phyloP scores from a whole-genome alignment of 2,113 vertebrate genomes.

The Eonycteris spelaea region DNA sequence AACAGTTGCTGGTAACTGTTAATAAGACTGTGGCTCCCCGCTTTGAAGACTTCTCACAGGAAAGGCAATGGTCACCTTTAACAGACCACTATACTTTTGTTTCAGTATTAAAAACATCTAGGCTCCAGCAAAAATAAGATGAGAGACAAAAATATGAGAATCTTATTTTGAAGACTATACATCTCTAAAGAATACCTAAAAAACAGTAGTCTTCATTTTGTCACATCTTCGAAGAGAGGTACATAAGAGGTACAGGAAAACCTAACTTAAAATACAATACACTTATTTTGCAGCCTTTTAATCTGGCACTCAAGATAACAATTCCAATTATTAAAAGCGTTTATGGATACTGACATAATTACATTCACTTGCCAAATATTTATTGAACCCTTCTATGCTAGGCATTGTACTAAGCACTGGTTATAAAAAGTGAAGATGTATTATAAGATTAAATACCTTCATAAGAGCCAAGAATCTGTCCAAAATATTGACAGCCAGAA shows the following conservation, averaged over 20 bases:
- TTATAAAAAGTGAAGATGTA: background rate
- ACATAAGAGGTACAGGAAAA: background rate
- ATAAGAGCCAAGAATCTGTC: conserved; percentile 98
- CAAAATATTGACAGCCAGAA: conserved; percentile 95
- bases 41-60: background rate
- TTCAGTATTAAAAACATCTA: conserved; percentile 15
- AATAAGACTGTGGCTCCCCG: background rate
- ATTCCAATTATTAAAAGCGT: background rate
- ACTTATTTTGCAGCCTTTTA: conserved; percentile 1
- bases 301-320: background rate
- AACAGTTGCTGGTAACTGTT: conserved; percentile 33
- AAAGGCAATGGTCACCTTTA: background rate
- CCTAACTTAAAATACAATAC: background rate
- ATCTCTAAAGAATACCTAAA: background rate
- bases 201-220: background rate
- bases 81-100: background rate
- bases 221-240: background rate
- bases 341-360: background rate
- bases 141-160: conserved; percentile 14
- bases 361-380: background rate
- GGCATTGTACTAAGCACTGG: background rate
- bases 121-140: background rate
- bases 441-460: conserved; percentile 86
- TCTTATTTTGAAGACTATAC: background rate
- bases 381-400: background rate